Percentiles rank a stretch among this genome's conserved stretches.
phyloP scores from a whole-genome alignment of 2,888 invertebrate species.

The Lasioglossum figueresi region DNA sequence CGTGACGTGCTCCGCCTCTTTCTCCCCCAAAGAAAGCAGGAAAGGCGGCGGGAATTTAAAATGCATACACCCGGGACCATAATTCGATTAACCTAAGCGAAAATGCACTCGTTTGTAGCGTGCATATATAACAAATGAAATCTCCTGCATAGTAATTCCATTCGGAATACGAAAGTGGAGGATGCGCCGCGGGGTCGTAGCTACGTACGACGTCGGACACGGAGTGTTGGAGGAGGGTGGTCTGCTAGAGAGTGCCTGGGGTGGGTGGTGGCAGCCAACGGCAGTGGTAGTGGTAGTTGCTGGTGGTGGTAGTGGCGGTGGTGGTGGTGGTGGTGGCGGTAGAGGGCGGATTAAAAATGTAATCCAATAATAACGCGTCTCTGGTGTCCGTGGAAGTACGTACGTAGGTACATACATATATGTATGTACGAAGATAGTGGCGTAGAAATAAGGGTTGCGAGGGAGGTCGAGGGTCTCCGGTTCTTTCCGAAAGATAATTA shows the following conservation, averaged over 20 bases:
- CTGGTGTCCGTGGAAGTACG: constrained; percentile 81
- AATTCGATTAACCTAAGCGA: constrained; percentile 83
- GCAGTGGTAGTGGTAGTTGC: constrained; percentile 38
- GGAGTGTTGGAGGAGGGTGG: constrained; percentile 65
- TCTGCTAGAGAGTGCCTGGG: constrained; percentile 57
- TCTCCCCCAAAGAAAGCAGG: constrained; percentile 43
- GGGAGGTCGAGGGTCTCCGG: constrained; percentile 49
- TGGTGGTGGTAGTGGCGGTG: constrained; percentile 61
- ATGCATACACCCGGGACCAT: constrained; percentile 79
- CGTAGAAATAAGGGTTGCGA: constrained; percentile 69
- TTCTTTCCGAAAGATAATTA: constrained; percentile 64
- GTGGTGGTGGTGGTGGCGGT: constrained; percentile 59
- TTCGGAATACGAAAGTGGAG: constrained; percentile 83
- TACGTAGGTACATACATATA: constrained; percentile 68
- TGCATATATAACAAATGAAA: constrained; percentile 82
- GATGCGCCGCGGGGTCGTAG: constrained; percentile 78
- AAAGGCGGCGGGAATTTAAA: constrained; percentile 78
- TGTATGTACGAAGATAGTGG: constrained; percentile 65
- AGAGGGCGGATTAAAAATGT: constrained; percentile 84
- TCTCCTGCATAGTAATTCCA: constrained; percentile 83
- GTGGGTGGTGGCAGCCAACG: constrained; percentile 32
- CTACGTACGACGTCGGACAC: constrained; percentile 72
- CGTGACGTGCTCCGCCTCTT: constrained; percentile 15
- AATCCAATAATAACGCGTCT: constrained; percentile 84
- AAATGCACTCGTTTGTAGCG: constrained; percentile 83